Percentiles rank a stretch among this genome's conserved stretches.
Evolutionary conservation across 2,888 invertebrate species (phyloP).

Genomic region (Amphipyra berbera): DNA sequence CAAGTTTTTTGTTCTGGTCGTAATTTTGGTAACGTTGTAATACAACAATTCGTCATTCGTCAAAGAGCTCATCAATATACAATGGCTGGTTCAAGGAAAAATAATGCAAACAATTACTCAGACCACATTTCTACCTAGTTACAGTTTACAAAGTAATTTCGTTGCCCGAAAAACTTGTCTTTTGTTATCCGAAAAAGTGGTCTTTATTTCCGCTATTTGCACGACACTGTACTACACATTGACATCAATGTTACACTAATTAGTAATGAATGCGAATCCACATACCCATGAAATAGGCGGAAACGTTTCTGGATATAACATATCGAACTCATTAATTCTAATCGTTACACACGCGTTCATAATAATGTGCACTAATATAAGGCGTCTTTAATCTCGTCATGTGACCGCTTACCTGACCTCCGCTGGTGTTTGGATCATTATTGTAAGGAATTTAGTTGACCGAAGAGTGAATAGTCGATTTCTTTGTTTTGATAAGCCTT

Average conservation of each 20-base stretch:
- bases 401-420: constrained; percentile 18
- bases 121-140: background rate
- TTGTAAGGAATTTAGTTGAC: constrained; percentile 14
- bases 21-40: too few relatives aligned
- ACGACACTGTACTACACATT: background rate
- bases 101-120: constrained; percentile 2
- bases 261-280: constrained; percentile 9
- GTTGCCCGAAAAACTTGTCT: background rate
- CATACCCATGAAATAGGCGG: constrained; percentile 12
- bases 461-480: constrained; percentile 4
- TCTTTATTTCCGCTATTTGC: constrained; percentile 1
- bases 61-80: background rate
- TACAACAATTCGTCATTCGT: too few relatives aligned
- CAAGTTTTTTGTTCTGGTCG: too few relatives aligned
- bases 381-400: constrained; percentile 27
- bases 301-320: constrained; percentile 18
- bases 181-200: background rate
- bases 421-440: constrained; percentile 22
- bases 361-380: constrained; percentile 36
- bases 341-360: constrained; percentile 5
- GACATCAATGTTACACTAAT: constrained; percentile 8
- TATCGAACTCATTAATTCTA: constrained; percentile 13
- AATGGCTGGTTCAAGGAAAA: background rate
- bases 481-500: constrained; percentile 6
- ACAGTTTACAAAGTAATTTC: background rate